Conservation (phyloP, 2,888 invertebrate species). For the Laspeyria flexula region DNA sequence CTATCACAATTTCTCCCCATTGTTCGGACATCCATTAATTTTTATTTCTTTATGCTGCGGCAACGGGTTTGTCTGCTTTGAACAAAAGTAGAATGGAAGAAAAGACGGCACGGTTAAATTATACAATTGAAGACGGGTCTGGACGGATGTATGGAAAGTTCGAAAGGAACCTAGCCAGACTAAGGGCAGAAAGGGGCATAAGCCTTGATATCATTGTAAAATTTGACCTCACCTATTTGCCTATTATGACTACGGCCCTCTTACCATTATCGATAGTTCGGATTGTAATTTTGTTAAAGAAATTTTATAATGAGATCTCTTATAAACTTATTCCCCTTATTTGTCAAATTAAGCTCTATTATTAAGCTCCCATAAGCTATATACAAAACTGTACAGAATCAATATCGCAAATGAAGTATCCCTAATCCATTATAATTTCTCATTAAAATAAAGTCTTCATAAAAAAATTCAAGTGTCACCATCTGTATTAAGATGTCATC, state of each 20-base stretch:
- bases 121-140: conserved; percentile 69
- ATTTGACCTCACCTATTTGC: conserved; percentile 44
- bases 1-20: conserved; percentile 84
- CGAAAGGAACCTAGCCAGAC: conserved; percentile 48
- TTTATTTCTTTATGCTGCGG: conserved; percentile 65
- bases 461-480: conserved; percentile 26
- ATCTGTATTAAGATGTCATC: conserved; percentile 44
- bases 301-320: not conserved
- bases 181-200: conserved; percentile 62
- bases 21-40: conserved; percentile 81
- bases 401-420: no score
- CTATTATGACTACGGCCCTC: conserved; percentile 44
- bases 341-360: not conserved
- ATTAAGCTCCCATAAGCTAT: no score
- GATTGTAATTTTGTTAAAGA: conserved; percentile 9
- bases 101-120: conserved; percentile 74
- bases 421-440: no score
- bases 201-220: conserved; percentile 56
- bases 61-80: conserved; percentile 78
- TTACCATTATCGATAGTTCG: conserved; percentile 16
- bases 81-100: conserved; percentile 77
- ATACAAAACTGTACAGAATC: no score
- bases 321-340: not conserved
- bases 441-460: no score
- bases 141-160: conserved; percentile 59